Conservation (phyloP, 2,888 invertebrate genomes). For the Lacanobia wlatinum region DNA sequence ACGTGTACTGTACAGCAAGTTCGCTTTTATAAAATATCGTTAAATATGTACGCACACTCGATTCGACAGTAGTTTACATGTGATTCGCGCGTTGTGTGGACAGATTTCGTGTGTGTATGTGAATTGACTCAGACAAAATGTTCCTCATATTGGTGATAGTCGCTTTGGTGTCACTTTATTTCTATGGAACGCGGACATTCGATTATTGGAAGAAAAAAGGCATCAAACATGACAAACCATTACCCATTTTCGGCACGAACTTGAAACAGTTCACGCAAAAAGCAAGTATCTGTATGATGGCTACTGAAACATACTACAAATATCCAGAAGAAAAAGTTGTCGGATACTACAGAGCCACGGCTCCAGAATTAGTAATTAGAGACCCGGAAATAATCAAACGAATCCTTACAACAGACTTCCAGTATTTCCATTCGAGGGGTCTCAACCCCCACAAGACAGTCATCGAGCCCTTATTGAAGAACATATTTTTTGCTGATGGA, state of each 20-base stretch:
- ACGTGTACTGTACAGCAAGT: neutral
- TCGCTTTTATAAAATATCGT: slow-evolving; percentile 12
- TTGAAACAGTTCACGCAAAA: slow-evolving; percentile 76
- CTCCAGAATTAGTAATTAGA: slow-evolving; percentile 81
- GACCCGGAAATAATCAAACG: slow-evolving; percentile 84
- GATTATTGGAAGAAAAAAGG: slow-evolving; percentile 83
- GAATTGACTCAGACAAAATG: slow-evolving; percentile 66
- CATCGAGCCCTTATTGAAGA: slow-evolving; percentile 82
- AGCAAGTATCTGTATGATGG: slow-evolving; percentile 82
- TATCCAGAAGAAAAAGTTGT: slow-evolving; percentile 84
- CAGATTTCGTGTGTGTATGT: slow-evolving; percentile 25
- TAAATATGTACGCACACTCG: slow-evolving; percentile 33
- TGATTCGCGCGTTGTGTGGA: slow-evolving; percentile 24
- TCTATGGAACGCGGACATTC: slow-evolving; percentile 78
- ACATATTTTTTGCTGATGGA: slow-evolving; percentile 85
- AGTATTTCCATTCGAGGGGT: slow-evolving; percentile 81
- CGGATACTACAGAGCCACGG: slow-evolving; percentile 79
- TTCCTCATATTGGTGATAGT: slow-evolving; percentile 68
- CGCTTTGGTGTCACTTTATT: slow-evolving; percentile 72
- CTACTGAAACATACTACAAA: slow-evolving; percentile 78
- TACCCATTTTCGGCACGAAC: slow-evolving; percentile 81
- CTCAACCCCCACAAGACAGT: slow-evolving; percentile 79
- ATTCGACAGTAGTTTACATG: slow-evolving; percentile 43
- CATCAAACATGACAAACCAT: slow-evolving; percentile 80
- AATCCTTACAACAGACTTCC: slow-evolving; percentile 81